Evolutionary conservation across 1,140 invertebrate species (phyloP), one percentile per base, ranked within the genome.

Genomic region (Triops longicaudatus): DNA sequence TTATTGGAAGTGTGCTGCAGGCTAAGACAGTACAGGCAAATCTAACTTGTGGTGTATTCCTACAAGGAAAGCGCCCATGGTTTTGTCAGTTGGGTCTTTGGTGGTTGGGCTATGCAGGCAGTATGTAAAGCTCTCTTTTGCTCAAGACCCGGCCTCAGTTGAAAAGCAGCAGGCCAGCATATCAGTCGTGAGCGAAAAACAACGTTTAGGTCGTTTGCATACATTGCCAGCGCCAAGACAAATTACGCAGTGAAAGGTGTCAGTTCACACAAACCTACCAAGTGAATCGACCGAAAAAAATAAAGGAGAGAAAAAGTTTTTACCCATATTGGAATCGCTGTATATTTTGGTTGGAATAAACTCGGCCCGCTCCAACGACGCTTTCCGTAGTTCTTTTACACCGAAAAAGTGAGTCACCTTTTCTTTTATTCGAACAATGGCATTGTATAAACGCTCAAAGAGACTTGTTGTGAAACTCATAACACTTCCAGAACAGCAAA

Each of bases 191-290:
- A 63, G 50, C 50, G 22, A 63, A 63, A 63, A n/a, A 63, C 50
- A 63, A 22, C 50, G 31, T 63, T 63, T 22, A 22, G 50, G 50
- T 63, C 50, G 50, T 63, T 63, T 63, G 50, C 50, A 63, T 63
- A 63, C 50, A 63, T 63, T 63, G 50, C 50, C 50, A 17, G 50
- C 50, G 50, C 50, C 50, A 63, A 63, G 50, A 63, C 50, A 63
- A 63, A 63, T 63, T 63, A 63, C 50, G 50, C 50, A 63, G 50
- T 63, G 50, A 63, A 63, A 63, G 50, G 50, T 63, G 50, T 63
- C 50, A 63, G 50, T 63, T 63, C 22, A 63, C 50, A 63, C 7
- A 63, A 63, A 63, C 50, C 22, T 63, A 63, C n/a, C 50, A 63
- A 63, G 50, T 63, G 50, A 63, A 63, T 3, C 50, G 50, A 63